These are phyloP conservation scores for Diogma glabrata DNA, from an alignment of 2,888 invertebrate genomes.

Conservation along the genomic window DNA sequence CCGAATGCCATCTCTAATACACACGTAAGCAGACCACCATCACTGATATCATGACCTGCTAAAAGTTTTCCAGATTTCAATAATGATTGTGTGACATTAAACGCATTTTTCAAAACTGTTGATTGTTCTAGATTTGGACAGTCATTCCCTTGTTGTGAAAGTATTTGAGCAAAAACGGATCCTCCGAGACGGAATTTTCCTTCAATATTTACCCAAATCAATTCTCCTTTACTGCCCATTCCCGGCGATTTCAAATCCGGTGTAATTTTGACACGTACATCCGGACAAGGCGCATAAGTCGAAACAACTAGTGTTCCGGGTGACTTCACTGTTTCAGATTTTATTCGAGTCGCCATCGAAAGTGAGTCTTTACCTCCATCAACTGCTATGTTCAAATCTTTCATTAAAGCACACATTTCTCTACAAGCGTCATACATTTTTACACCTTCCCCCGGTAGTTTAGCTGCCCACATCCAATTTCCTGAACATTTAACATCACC, in stretches of 20 bases:
- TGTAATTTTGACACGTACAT: conserved; percentile 75
- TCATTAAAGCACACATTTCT: conserved; percentile 81
- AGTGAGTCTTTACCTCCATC: conserved; percentile 97
- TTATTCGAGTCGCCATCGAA: conserved; percentile 89
- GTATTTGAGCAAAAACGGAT: conserved; percentile 85
- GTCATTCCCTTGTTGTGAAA: conserved; percentile 66
- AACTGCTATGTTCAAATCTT: conserved; percentile 68
- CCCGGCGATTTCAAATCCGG: conserved; percentile 74
- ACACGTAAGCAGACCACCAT: conserved; percentile 87
- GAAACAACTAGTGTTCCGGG: conserved; percentile 92
- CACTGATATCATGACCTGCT: conserved; percentile 92
- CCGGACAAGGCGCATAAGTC: conserved; percentile 89
- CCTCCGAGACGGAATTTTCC: conserved; percentile 75
- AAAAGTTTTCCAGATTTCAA: conserved; percentile 45
- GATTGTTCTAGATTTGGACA: conserved; percentile 72
- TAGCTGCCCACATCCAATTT: conserved; percentile 99
- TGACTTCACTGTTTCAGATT: conserved; percentile 54
- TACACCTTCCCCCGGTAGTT: conserved; percentile 85
- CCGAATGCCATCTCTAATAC: conserved; percentile 94
- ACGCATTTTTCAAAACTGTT: conserved; percentile 55
- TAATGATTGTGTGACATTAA: conserved; percentile 74
- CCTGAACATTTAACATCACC: conserved; percentile 95
- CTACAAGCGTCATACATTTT: conserved; percentile 74
- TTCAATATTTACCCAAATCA: conserved; percentile 72
- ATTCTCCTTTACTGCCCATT: conserved; percentile 44